These are phyloP conservation scores for Melolontha melolontha DNA, from an alignment of 2,888 invertebrate genomes.

Conservation along the genomic window DNA sequence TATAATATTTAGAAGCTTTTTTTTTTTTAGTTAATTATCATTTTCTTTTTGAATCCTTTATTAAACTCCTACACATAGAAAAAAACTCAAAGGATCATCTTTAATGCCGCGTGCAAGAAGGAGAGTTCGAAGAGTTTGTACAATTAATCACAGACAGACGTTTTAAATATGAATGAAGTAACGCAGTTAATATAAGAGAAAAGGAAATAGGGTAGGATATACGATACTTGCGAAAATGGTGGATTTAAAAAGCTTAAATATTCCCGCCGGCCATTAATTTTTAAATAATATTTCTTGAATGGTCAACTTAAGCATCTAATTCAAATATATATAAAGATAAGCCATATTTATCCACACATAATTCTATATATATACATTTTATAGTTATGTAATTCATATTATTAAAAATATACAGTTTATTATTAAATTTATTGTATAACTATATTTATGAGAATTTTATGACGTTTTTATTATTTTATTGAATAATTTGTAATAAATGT, in stretches of 20 bases:
- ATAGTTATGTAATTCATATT: too few species aligned
- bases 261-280: slow-evolving; percentile 18
- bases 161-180: not conserved
- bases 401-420: too few species aligned
- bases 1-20: slow-evolving; percentile 37
- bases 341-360: too few species aligned
- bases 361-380: too few species aligned
- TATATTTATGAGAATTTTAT: too few species aligned
- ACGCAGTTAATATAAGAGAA: not conserved
- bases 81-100: slow-evolving; percentile 38
- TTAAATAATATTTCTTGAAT: slow-evolving; percentile 1
- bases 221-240: slow-evolving; percentile 18
- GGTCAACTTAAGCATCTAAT: not conserved
- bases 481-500: too few species aligned
- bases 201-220: not conserved
- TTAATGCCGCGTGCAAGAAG: slow-evolving; percentile 47
- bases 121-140: slow-evolving; percentile 32
- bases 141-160: slow-evolving; percentile 24
- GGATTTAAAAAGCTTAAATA: slow-evolving; percentile 36
- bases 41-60: slow-evolving; percentile 43
- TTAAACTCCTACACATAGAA: slow-evolving; percentile 37
- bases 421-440: too few species aligned
- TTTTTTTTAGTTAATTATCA: slow-evolving; percentile 43
- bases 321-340: too few species aligned
- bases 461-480: too few species aligned